Base-by-base conservation (phyloP, 1,140 invertebrate genomes). In the Scaptodrosophila lebanonensis region DNA sequence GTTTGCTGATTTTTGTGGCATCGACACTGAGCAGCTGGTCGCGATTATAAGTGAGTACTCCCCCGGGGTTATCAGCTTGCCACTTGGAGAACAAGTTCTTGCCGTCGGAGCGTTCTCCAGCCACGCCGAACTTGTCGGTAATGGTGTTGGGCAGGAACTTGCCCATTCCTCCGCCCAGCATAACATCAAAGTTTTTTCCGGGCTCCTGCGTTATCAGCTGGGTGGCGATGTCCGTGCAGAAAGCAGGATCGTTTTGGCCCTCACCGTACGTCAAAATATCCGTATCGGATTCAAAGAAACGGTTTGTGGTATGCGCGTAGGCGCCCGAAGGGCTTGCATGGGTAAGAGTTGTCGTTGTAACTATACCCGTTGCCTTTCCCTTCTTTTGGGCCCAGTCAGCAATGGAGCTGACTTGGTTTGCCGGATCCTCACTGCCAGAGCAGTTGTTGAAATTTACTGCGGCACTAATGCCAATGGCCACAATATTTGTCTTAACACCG, bases 361-460 rank as follows among this genome's bases (percentile, higher is more conserved):
- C 70, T 17, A 87, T 68, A 2, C 88, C 87, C 0, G 76, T 83
- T 0, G 57, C 62, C 65, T 88, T 83, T 79, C 94, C 95, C 86
- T 91, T 90, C 53, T 92, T 90, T 82, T 95, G 94, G 0, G 94
- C 95, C 95, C 95, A 97, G 61, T 93, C 90, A 1, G 95, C 88
- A 35, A 97, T 88, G 0, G 94, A 95, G 89, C 82, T 72, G 1
- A 92, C 85, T 39, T 89, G 87, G 59, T 88, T 89, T 6, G 71
- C 83, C 1, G 86, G 66, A 48, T 89, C 18, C 84, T 93, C 79
- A 6, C 92, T 91, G 0, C 90, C 89, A 0, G 89, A 72, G 72
- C 95, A 96, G 82, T 94, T 91, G n/a, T 88, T 87, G 0, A 88
- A 83, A 42, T 84, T 63, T 0, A 95, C 95, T 57, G 58, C 87